Evolutionary conservation across 2,113 vertebrate genomes (phyloP).

Genomic region (Thermophis baileyi): DNA sequence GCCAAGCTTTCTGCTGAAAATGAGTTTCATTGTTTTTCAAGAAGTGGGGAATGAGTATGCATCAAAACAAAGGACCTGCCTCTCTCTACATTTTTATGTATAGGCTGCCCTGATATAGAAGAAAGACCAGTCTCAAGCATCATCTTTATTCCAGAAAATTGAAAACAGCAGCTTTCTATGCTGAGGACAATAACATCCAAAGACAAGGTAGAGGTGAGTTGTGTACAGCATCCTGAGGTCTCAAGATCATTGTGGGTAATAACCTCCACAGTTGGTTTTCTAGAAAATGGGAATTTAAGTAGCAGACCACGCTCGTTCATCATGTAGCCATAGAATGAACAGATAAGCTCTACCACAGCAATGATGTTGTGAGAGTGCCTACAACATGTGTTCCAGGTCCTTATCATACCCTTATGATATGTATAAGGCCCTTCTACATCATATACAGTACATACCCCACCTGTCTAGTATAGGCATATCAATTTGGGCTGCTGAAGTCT

Average conservation of each 20-base stretch:
- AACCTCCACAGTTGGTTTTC: neutral
- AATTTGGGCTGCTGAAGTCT: neutral
- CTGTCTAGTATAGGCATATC: neutral
- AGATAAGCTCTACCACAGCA: neutral
- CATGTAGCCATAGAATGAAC: neutral
- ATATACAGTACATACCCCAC: neutral
- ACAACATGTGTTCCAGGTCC: neutral
- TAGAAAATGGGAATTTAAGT: neutral
- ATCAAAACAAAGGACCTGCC: neutral
- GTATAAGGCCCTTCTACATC: neutral
- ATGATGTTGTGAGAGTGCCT: neutral
- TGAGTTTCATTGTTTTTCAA: neutral
- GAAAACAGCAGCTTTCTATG: neutral
- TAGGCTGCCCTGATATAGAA: neutral
- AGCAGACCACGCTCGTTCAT: neutral
- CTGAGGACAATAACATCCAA: neutral
- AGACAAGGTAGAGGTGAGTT: neutral
- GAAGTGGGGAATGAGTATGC: neutral
- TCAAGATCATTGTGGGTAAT: neutral
- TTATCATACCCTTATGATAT: neutral
- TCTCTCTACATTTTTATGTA: neutral
- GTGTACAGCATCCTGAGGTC: neutral
- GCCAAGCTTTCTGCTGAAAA: neutral
- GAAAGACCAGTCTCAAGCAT: neutral
- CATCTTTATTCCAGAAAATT: neutral